These are phyloP conservation scores for Nomada fabriciana DNA, from an alignment of 2,888 invertebrate genomes.

Conservation along the genomic window DNA sequence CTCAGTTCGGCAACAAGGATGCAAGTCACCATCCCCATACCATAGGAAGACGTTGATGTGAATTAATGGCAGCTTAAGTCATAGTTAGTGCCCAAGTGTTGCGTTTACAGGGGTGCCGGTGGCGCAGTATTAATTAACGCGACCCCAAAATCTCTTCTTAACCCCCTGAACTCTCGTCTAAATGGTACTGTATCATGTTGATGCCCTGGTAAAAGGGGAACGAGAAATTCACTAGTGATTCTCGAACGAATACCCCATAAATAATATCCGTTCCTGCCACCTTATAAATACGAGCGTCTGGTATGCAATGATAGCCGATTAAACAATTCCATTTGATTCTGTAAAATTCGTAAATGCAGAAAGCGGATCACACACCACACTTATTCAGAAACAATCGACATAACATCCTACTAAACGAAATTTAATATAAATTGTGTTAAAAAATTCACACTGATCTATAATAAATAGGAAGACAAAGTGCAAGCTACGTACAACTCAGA, in stretches of 20 bases:
- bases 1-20: constrained; percentile 79
- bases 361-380: no score
- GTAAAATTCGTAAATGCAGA: neutral
- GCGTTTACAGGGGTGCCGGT: constrained; percentile 55
- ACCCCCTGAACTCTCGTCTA: constrained; percentile 79
- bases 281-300: constrained; percentile 67
- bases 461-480: no score
- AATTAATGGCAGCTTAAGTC: constrained; percentile 84
- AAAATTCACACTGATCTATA: no score
- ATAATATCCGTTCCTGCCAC: constrained; percentile 71
- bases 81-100: constrained; percentile 73
- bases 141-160: constrained; percentile 83
- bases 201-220: constrained; percentile 61
- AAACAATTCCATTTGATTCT: constrained; percentile 25
- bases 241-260: constrained; percentile 75
- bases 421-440: no score
- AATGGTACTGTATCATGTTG: constrained; percentile 72
- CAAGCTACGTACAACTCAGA: no score
- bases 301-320: constrained; percentile 69
- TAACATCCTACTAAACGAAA: no score
- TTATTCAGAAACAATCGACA: no score
- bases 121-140: constrained; percentile 81
- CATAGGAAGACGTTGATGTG: constrained; percentile 84
- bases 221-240: constrained; percentile 60
- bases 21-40: constrained; percentile 81